Percentiles rank a stretch among this genome's conserved stretches.
Evolutionary conservation across 2,113 vertebrate genomes (phyloP).

Genomic region (Urocynchramus pylzowi): DNA sequence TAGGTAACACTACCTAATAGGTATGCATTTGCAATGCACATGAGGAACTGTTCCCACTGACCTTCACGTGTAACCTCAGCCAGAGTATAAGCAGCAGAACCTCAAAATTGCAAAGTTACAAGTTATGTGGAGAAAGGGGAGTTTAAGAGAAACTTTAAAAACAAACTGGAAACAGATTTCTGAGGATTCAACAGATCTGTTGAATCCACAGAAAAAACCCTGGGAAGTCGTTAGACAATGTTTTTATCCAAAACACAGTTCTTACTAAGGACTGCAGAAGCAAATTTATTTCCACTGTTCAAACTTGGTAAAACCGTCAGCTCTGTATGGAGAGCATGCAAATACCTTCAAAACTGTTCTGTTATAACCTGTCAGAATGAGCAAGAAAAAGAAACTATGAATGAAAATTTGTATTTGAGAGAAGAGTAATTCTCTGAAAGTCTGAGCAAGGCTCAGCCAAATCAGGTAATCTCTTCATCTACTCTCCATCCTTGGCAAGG

Average conservation of each 20-base stretch:
- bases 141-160: background rate
- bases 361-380: background rate
- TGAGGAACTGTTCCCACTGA: constrained; percentile 1
- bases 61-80: constrained; percentile 3
- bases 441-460: background rate
- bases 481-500: background rate
- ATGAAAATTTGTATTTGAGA: background rate
- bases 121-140: background rate
- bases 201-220: background rate
- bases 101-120: background rate
- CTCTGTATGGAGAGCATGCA: background rate
- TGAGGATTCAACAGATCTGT: background rate
- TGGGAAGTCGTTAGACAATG: background rate
- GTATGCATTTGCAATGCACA: constrained; percentile 46
- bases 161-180: background rate
- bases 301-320: background rate
- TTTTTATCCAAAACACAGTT: background rate
- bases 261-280: background rate
- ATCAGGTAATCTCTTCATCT: background rate
- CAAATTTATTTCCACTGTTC: background rate
- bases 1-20: background rate
- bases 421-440: background rate
- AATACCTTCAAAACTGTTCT: background rate
- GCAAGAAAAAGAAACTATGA: background rate
- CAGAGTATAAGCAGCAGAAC: background rate